Conservation (phyloP, 2,797 vertebrate genomes). For the Botia kubotai region DNA sequence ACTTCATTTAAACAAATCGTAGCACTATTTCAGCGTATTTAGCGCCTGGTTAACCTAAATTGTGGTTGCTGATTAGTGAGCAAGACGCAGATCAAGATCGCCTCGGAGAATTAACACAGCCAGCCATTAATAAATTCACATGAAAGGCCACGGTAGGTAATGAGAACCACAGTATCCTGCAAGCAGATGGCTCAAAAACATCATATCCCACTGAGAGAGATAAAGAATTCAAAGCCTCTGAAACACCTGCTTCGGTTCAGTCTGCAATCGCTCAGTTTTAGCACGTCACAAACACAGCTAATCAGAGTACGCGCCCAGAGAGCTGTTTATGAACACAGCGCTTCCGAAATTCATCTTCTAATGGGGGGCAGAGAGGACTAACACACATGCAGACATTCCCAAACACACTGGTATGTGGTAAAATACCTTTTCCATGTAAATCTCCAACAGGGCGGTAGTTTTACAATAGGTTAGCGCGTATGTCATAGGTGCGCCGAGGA, state of each 20-base stretch:
- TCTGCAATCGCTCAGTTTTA: slow-evolving; percentile 37
- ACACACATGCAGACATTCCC: slow-evolving; percentile 25
- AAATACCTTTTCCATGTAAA: background rate
- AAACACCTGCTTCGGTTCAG: slow-evolving; percentile 47
- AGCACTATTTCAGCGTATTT: background rate
- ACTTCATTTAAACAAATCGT: background rate
- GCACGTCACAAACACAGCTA: slow-evolving; percentile 37
- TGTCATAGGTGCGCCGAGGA: background rate
- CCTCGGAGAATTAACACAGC: slow-evolving; percentile 13
- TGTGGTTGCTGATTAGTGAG: background rate
- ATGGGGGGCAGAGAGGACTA: slow-evolving; percentile 24
- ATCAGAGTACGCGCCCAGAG: slow-evolving; percentile 28
- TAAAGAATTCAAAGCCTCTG: slow-evolving; percentile 48
- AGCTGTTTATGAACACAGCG: slow-evolving; percentile 33
- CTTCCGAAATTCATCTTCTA: slow-evolving; percentile 38
- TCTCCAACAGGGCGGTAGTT: background rate
- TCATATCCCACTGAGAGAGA: slow-evolving; percentile 49
- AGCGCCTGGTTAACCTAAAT: slow-evolving; percentile 1
- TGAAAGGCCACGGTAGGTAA: slow-evolving; percentile 40
- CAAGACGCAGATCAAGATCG: background rate
- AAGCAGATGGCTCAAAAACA: slow-evolving; percentile 52
- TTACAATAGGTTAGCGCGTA: background rate
- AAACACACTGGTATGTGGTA: slow-evolving; percentile 16
- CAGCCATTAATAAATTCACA: slow-evolving; percentile 45
- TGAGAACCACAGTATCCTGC: slow-evolving; percentile 44